These are phyloP conservation scores for Clarias platycephalus DNA, from an alignment of 2,797 vertebrate genomes.

Conservation along the genomic window DNA sequence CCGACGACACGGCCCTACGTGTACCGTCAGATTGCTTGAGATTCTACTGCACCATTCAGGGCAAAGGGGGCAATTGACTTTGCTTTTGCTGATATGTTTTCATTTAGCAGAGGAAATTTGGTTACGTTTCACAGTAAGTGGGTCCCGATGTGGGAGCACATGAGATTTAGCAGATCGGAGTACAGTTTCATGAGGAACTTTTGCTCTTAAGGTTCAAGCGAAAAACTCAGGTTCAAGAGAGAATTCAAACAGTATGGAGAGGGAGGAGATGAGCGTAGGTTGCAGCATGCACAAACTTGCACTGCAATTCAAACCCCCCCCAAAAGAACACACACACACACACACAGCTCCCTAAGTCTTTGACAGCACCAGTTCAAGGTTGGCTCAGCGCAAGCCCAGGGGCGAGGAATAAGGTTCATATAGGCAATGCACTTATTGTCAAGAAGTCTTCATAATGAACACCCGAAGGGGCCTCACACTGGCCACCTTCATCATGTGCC, in stretches of 20 bases:
- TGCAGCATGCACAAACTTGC: constrained; percentile 73
- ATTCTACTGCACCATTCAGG: constrained; percentile 50
- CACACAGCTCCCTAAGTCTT: constrained; percentile 54
- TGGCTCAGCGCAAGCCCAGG: constrained; percentile 67
- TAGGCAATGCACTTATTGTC: constrained; percentile 59
- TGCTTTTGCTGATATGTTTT: constrained; percentile 74
- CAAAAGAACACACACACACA: constrained; percentile 31
- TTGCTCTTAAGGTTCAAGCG: constrained; percentile 66
- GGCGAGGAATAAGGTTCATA: constrained; percentile 62
- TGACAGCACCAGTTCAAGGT: constrained; percentile 76
- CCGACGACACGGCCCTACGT: constrained; percentile 44
- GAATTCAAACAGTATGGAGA: constrained; percentile 76
- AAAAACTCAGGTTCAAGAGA: constrained; percentile 68
- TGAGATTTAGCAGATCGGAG: constrained; percentile 69
- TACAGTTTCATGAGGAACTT: constrained; percentile 76
- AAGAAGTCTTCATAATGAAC: constrained; percentile 50
- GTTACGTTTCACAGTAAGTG: constrained; percentile 78
- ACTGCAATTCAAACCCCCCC: constrained; percentile 62
- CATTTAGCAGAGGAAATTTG: constrained; percentile 79
- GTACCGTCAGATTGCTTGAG: constrained; percentile 58
- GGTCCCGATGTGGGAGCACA: constrained; percentile 69
- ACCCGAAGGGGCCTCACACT: constrained; percentile 54
- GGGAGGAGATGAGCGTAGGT: constrained; percentile 58
- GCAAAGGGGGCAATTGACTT: constrained; percentile 63
- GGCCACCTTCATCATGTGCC: constrained; percentile 57